Evolutionary conservation across 2,797 vertebrate species (phyloP).

Genomic region (Tympanoctomys barrerae): DNA sequence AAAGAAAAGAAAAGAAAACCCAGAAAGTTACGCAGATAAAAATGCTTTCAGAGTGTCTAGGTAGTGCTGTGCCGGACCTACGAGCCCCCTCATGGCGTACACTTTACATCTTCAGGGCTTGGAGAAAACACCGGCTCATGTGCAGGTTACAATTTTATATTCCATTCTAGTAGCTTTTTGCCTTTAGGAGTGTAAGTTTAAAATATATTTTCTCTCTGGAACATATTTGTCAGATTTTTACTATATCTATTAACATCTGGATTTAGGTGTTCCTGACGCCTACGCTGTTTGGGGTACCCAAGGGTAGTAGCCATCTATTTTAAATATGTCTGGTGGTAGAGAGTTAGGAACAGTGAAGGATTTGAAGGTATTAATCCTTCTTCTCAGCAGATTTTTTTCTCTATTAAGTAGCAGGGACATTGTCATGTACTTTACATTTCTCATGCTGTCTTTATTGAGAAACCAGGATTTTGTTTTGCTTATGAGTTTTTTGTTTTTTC

Average conservation of each 20-base stretch:
- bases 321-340: neutral
- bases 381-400: constrained; percentile 14
- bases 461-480: neutral
- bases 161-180: constrained; percentile 57
- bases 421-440: neutral
- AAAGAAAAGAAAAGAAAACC: too few relatives aligned
- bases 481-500: neutral
- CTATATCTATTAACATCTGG: neutral
- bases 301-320: neutral
- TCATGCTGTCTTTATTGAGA: neutral
- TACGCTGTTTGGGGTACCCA: neutral
- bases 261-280: neutral
- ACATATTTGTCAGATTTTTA: neutral
- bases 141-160: constrained; percentile 48
- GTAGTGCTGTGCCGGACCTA: neutral
- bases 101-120: constrained; percentile 36
- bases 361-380: neutral
- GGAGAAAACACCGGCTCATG: neutral
- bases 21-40: constrained; percentile 1
- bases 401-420: neutral
- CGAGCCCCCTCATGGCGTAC: neutral
- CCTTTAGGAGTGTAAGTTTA: constrained; percentile 46
- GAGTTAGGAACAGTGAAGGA: constrained; percentile 31
- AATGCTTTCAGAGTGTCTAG: neutral
- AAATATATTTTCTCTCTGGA: neutral